These are phyloP conservation scores for Loripinus fragilis DNA, from an alignment of 2,888 invertebrate species.

Conservation along the genomic window DNA sequence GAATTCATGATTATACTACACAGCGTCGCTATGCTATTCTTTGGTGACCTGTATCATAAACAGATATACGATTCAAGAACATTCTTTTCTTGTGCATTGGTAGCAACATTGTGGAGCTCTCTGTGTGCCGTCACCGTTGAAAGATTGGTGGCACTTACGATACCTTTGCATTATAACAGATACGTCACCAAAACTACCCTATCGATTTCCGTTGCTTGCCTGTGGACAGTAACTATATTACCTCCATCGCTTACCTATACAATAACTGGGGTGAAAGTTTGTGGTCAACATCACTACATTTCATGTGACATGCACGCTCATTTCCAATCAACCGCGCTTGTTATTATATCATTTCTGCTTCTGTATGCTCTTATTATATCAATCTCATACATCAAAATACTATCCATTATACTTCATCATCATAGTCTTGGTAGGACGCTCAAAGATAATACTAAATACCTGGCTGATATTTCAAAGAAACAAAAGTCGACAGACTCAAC, in stretches of 20 bases:
- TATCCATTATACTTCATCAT: no score
- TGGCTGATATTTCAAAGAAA: no score
- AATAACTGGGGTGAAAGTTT: neutral
- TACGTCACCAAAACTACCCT: neutral
- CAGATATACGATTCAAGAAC: neutral
- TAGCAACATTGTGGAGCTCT: neutral
- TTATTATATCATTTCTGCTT: neutral
- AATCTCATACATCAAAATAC: neutral
- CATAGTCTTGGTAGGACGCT: neutral
- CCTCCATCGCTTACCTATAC: neutral
- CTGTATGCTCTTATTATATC: neutral
- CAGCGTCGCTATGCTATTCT: neutral
- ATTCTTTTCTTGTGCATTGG: neutral
- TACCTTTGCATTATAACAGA: neutral
- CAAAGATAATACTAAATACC: neutral
- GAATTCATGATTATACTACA: no score
- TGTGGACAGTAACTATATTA: neutral
- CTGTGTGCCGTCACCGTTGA: neutral
- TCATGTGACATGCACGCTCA: neutral
- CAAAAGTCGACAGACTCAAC: neutral
- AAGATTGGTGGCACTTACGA: neutral
- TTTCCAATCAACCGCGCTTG: neutral
- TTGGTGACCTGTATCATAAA: neutral
- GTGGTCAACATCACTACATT: neutral
- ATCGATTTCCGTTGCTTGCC: neutral